These are phyloP conservation scores for Zaprionus taronus DNA, from an alignment of 1,140 invertebrate genomes.

Conservation along the genomic window DNA sequence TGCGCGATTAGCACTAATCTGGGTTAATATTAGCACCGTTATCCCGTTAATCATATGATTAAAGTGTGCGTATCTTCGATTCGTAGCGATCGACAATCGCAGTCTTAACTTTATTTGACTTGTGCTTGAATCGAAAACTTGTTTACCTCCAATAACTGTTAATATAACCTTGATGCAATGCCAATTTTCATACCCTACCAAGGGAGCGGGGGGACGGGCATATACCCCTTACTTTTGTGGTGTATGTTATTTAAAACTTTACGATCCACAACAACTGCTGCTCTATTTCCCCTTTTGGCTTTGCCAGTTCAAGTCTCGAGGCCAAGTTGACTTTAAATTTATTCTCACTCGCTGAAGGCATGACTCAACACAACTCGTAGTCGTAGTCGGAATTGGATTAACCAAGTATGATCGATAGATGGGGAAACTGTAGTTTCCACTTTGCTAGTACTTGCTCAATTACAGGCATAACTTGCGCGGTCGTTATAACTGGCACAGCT, in stretches of 20 bases:
- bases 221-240: background rate
- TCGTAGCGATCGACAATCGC: conserved; percentile 2
- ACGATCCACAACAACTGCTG: background rate
- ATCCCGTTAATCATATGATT: conserved; percentile 8
- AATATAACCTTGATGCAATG: conserved; percentile 57
- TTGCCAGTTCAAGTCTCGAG: background rate
- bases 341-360: background rate
- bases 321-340: background rate
- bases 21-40: conserved; percentile 9
- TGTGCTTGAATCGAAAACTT: conserved; percentile 19
- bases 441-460: background rate
- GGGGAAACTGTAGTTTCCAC: background rate
- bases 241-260: background rate
- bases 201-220: background rate
- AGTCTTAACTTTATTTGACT: conserved; percentile 17
- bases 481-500: background rate
- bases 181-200: conserved; percentile 36
- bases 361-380: background rate
- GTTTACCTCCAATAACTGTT: conserved; percentile 54
- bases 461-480: background rate
- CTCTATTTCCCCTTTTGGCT: background rate
- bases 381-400: background rate
- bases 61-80: background rate
- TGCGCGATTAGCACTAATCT: conserved; percentile 19
- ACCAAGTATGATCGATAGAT: background rate